Evolutionary conservation across 53 echinoderm and acorn worm species (phyloP), one percentile per base, ranked within the genome.

Genomic region (Crossaster papposus): DNA sequence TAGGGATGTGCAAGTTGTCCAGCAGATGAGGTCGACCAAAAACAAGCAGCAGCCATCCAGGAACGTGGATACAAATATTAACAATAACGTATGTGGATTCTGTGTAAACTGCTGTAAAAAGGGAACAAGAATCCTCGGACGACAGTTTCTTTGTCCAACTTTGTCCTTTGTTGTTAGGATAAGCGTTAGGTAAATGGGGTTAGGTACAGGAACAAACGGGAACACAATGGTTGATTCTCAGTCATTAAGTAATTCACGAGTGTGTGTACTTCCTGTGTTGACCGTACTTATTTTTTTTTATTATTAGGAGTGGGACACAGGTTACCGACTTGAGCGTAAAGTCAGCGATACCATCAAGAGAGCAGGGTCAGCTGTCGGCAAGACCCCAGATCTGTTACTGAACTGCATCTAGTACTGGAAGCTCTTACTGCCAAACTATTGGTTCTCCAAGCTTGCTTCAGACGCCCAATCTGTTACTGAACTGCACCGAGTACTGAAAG

Each of bases 341-440:
- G 85, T 97, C 9, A 97, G 97, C 78, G 93, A 94, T 79, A 95
- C 95, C 1, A 72, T 97, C 68, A 97, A 95, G 70, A 90, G 94
- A 54, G 91, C 32, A 23, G 91, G 87, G 36, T 76, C 76, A 51
- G 77, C 52, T 26, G 74, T 75, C 62, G 72, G 87, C 33, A 87
- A 77, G 77, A 87, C 87, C 6, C 87, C 87, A 35, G 87, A 87
- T 24, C 87, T 87, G 4, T 54, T 87, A 5, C 75, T 76, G 58
- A 87, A 77, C 62, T 87, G 87, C 34, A 87, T 62, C 62, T 87
- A 87, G 58, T 1, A 15, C 58, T 20, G 22, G n/a, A 20, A 11
- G 17, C 15, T 58, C 58, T 0, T 44, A 44, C 44, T 9, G 9
- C 9, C 44, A 44, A 44, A 5, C 44, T 58, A 18, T 58, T 58